Conservation (phyloP, 2,888 invertebrate species). For the Apamea epomidion region DNA sequence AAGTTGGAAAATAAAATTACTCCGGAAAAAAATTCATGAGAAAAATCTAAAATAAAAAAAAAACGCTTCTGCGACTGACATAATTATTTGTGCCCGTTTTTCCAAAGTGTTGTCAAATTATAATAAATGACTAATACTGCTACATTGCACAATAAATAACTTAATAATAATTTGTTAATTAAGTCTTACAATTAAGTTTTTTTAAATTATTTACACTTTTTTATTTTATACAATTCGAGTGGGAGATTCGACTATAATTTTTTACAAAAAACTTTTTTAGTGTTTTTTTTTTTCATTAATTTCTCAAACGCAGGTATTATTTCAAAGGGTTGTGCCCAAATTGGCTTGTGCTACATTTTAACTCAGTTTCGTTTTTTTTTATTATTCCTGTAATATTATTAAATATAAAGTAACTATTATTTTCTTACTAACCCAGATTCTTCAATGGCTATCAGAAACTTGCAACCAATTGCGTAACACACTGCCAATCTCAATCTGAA, state of each 20-base stretch:
- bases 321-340: conserved; percentile 6
- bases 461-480: neutral
- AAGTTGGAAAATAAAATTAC: conserved; percentile 52
- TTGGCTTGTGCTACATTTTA: conserved; percentile 1
- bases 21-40: neutral
- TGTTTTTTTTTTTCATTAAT: conserved; percentile 40
- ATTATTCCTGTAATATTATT: neutral
- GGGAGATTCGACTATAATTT: conserved; percentile 75
- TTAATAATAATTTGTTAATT: conserved; percentile 80
- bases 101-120: conserved; percentile 76
- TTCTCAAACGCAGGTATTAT: conserved; percentile 43
- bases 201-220: conserved; percentile 68
- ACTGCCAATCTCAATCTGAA: neutral
- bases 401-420: neutral
- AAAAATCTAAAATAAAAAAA: conserved; percentile 15
- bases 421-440: neutral
- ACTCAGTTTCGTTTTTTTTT: neutral
- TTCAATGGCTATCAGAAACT: neutral
- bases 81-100: conserved; percentile 43
- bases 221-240: conserved; percentile 80
- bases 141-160: conserved; percentile 91
- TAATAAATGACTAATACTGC: conserved; percentile 85
- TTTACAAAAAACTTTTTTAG: conserved; percentile 47
- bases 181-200: conserved; percentile 74
- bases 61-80: conserved; percentile 16